A percentile compares a stretch with the other conserved stretches of the same genome.
phyloP scores from a whole-genome alignment of 1,140 invertebrate genomes.

The Globodera rostochiensis region DNA sequence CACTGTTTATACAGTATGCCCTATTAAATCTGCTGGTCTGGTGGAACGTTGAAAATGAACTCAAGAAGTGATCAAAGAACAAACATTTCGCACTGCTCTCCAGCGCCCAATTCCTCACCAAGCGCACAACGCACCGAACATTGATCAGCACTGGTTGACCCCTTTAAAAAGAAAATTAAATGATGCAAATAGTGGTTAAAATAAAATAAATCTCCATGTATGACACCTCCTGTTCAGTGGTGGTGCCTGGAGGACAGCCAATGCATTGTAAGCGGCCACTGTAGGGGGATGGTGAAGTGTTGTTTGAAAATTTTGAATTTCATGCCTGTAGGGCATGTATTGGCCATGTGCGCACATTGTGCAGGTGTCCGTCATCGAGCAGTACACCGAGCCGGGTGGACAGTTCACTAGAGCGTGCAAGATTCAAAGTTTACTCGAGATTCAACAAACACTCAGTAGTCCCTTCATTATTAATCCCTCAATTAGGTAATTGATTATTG shows the following conservation, averaged over 20 bases:
- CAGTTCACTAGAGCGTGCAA: slow-evolving; percentile 29
- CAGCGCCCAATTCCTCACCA: slow-evolving; percentile 22
- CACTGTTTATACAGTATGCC: too few relatives aligned
- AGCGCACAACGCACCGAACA: slow-evolving; percentile 30
- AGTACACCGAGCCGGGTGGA: slow-evolving; percentile 25
- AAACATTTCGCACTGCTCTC: slow-evolving; percentile 24
- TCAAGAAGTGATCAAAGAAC: background rate
- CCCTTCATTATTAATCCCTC: too few relatives aligned
- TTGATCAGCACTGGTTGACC: slow-evolving; percentile 23
- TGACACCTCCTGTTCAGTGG: slow-evolving; percentile 16
- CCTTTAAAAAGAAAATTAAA: slow-evolving; percentile 30
- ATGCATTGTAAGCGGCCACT: slow-evolving; percentile 31
- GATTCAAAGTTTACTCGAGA: background rate
- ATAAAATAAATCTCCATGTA: background rate
- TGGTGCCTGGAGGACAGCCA: slow-evolving; percentile 21
- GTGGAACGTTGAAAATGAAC: background rate
- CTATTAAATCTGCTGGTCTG: background rate
- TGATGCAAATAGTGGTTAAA: slow-evolving; percentile 1
- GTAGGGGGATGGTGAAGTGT: background rate
- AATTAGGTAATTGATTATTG: too few relatives aligned
- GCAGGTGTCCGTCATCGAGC: slow-evolving; percentile 20
- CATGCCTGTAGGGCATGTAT: slow-evolving; percentile 28
- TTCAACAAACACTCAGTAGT: background rate
- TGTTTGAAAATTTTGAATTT: too few relatives aligned
- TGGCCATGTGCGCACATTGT: slow-evolving; percentile 24